Evolutionary conservation across 2,113 vertebrate genomes (phyloP).

Genomic region (Eretmochelys imbricata): DNA sequence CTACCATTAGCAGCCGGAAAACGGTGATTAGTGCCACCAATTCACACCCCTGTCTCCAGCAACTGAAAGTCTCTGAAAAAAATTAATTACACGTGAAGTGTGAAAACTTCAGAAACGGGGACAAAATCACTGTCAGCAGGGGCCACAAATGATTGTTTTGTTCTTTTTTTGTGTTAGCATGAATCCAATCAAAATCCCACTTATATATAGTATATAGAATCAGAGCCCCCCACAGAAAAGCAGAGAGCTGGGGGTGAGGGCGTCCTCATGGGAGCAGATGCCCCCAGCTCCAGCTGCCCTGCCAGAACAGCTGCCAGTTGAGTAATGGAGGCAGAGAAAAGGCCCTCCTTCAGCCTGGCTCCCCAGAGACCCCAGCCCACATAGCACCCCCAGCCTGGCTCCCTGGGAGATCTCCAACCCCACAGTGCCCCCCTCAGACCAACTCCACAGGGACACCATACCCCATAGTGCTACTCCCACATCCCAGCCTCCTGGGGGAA

Average conservation of each 20-base stretch:
- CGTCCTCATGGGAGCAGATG: no score
- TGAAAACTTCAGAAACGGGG: neutral
- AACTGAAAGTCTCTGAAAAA: neutral
- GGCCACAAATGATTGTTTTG: no score
- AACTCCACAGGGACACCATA: neutral
- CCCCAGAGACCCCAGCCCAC: neutral
- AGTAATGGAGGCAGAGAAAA: neutral
- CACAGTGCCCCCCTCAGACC: neutral
- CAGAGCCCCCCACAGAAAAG: neutral
- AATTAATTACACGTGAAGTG: neutral
- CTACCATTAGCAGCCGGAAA: neutral
- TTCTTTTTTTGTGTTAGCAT: neutral
- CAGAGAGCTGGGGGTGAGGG: neutral
- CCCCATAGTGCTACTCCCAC: neutral
- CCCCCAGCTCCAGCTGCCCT: neutral
- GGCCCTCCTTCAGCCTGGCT: neutral
- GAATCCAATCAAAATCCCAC: neutral
- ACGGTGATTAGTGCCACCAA: neutral
- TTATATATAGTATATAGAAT: neutral
- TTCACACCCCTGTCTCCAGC: neutral
- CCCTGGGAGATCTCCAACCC: neutral
- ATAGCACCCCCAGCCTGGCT: neutral
- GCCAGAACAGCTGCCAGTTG: neutral
- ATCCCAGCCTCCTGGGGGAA: neutral
- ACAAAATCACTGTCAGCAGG: no score